Conservation (phyloP, 2,113 vertebrate genomes). For the Neomonachus schauinslandi region DNA sequence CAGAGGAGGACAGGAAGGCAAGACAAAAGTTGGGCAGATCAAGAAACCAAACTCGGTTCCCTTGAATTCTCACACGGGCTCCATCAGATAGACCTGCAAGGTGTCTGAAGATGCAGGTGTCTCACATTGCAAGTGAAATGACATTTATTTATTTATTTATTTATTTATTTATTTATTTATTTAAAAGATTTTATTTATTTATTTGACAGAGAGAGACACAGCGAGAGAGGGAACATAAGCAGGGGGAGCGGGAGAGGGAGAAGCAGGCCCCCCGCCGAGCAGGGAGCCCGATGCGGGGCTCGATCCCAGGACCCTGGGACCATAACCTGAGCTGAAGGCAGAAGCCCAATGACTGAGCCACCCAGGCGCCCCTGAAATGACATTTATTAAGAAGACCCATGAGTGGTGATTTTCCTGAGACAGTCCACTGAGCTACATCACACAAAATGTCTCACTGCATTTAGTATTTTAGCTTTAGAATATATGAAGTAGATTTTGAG, state of each 20-base stretch:
- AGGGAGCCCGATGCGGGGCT: no score
- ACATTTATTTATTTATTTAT: no score
- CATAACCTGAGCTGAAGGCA: no score
- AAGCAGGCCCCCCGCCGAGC: no score
- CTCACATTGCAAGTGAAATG: background rate
- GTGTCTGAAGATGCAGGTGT: background rate
- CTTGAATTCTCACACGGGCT: accelerated
- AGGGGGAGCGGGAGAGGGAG: no score
- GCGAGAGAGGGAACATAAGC: no score
- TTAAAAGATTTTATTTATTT: no score
- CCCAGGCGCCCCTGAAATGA: background rate
- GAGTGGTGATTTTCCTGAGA: background rate
- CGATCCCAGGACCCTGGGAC: no score
- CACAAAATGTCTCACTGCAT: background rate
- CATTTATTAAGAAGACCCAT: background rate
- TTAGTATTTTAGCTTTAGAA: background rate
- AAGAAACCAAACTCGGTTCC: background rate
- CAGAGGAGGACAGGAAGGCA: background rate
- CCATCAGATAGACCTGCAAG: background rate
- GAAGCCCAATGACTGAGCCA: no score
- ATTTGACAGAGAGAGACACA: no score
- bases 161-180: no score
- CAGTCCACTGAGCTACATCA: background rate
- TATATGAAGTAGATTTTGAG: background rate
- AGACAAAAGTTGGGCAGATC: background rate